A percentile compares a stretch with the other conserved stretches of the same genome.
Conservation (phyloP, 2,797 vertebrate species). For the Triplophysa yarkandensis region DNA sequence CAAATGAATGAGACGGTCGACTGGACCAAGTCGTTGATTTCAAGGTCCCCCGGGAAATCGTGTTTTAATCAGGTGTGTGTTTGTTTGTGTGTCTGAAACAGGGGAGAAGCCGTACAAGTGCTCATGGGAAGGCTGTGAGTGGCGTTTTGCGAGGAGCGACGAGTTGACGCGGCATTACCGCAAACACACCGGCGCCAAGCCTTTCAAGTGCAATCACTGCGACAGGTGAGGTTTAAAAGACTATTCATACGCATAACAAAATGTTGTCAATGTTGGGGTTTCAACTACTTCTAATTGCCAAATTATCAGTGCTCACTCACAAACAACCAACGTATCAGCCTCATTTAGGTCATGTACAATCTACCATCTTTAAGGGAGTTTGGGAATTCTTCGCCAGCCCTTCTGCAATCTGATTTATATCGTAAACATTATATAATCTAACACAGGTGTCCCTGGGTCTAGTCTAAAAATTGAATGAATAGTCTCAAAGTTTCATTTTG, state of each 20-base stretch:
- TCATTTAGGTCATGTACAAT: background rate
- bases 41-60: constrained; percentile 33
- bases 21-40: constrained; percentile 16
- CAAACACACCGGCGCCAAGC: constrained; percentile 99
- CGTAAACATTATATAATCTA: constrained; percentile 5
- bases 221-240: constrained; percentile 86
- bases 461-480: constrained; percentile 27
- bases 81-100: constrained; percentile 63
- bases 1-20: constrained; percentile 42
- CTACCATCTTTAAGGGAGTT: constrained; percentile 11
- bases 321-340: constrained; percentile 22
- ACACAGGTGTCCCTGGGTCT: constrained; percentile 19
- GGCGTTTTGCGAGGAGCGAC: constrained; percentile 98
- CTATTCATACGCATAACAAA: background rate
- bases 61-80: constrained; percentile 44
- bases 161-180: constrained; percentile 99
- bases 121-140: constrained; percentile 99
- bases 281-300: too few species aligned
- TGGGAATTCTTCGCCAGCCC: background rate
- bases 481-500: constrained; percentile 18
- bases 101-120: constrained; percentile 99
- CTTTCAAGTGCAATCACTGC: constrained; percentile 99
- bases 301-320: constrained; percentile 41
- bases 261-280: too few species aligned
- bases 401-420: constrained; percentile 16